Evolutionary conservation across 2,113 vertebrate genomes (phyloP), one percentile per base, ranked within the genome.

Genomic region (Thalassarche chlororhynchos): DNA sequence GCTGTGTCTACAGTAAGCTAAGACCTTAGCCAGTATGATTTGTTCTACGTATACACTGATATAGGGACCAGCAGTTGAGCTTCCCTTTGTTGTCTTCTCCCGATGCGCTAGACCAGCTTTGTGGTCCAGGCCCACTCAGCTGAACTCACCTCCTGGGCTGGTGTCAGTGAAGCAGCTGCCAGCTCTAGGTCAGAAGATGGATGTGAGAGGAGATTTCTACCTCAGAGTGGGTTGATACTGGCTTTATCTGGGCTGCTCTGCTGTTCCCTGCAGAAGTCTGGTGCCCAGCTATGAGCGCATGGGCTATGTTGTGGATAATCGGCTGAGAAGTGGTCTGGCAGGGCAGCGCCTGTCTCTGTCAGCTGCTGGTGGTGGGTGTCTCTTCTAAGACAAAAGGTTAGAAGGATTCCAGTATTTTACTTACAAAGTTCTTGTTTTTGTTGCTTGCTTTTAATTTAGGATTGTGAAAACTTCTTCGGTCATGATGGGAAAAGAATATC

Each of bases 41-140:
- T 93, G 51, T 66, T 84, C 25, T 57, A 17, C 8, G 2, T 29
- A 44, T 26, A 38, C 29, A 17, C 17, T 74, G 69, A 66, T 31
- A 62, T 3, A 70, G 36, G 13, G 4, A 26, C 12, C 31, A 83
- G 29, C 17, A 77, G 26, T 0, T 47, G 26, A 86, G 5, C 15
- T 89, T 65, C 34, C 17, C 24, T 90, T 36, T 84, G 2, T 32
- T 85, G 40, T 32, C 29, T 51, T 80, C n/a, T 42, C 32, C 76
- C 12, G 3, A n/a, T 57, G 36, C 14, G 32, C 40, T 61, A 69
- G 21, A 61, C 7, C 42, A 60, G n/a, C n/a, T 77, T 83, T 64
- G 20, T 77, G 34, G 12, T 47, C 57, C 47, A 89, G 10, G 47
- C 10, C 12, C 2, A 0, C 40, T 38, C 0, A 1, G 21, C 32